Percentiles rank a stretch among this genome's conserved stretches.
Conservation (phyloP, 2,113 vertebrate species). For the Piprites chloris region DNA sequence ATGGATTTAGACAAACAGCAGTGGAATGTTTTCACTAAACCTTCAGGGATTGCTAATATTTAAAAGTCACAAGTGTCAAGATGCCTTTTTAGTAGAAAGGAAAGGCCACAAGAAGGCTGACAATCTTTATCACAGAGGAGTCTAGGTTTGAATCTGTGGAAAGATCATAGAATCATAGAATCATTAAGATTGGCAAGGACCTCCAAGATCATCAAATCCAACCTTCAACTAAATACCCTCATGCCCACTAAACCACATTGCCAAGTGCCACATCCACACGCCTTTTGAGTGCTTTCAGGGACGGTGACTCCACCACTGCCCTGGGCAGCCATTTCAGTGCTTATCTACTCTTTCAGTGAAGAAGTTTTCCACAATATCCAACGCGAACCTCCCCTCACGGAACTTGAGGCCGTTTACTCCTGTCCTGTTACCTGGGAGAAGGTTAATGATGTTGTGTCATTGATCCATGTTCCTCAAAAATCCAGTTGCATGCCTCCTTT, state of each 20-base stretch:
- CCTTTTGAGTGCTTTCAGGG: not conserved
- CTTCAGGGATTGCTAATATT: rapidly evolving
- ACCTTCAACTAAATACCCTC: not conserved
- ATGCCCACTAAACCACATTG: not conserved
- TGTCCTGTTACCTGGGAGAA: not conserved
- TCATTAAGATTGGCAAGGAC: not conserved
- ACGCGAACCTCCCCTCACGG: not conserved
- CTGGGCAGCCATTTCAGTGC: not conserved
- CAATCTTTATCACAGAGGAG: not conserved
- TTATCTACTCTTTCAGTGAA: not conserved
- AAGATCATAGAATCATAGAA: not conserved
- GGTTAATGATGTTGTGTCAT: not conserved
- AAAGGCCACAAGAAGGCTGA: not conserved
- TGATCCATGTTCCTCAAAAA: not conserved
- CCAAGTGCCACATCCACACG: not conserved
- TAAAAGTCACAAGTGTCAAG: not conserved
- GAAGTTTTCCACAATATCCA: not conserved
- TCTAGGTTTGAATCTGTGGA: not conserved
- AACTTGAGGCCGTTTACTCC: not conserved
- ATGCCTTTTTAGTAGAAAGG: not conserved
- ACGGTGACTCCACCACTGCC: not conserved
- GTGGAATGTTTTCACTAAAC: not conserved
- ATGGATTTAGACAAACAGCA: not conserved
- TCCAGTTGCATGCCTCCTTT: not conserved
- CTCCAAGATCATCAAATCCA: not conserved